A percentile compares a stretch with the other conserved stretches of the same genome.
Evolutionary conservation across 2,888 invertebrate species (phyloP).

Genomic region (Pachycephus smyrnensis): DNA sequence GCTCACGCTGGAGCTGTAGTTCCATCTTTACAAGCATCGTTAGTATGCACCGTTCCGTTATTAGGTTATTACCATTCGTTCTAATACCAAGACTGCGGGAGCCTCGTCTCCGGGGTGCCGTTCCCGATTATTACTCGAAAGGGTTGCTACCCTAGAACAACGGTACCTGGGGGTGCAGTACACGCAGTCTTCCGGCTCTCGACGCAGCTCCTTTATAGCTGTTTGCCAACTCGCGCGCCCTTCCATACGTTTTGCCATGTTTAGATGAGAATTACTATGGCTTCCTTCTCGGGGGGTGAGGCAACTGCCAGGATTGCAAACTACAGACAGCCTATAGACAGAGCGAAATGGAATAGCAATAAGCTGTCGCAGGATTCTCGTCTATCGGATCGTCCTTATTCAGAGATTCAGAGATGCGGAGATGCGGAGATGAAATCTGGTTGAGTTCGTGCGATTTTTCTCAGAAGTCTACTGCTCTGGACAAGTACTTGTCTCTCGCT

Average conservation of each 20-base stretch:
- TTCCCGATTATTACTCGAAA: slow-evolving; percentile 65
- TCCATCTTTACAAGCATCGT: slow-evolving; percentile 47
- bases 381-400: too few relatives aligned
- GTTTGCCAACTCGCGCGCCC: slow-evolving; percentile 39
- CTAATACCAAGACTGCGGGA: slow-evolving; percentile 49
- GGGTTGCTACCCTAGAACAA: slow-evolving; percentile 58
- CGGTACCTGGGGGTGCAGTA: slow-evolving; percentile 62
- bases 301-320: too few relatives aligned
- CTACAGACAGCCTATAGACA: too few relatives aligned
- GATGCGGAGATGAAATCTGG: too few relatives aligned
- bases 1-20: too few relatives aligned
- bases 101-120: slow-evolving; percentile 58
- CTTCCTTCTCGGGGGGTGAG: too few relatives aligned
- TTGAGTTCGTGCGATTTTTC: too few relatives aligned
- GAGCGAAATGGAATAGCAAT: too few relatives aligned
- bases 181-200: slow-evolving; percentile 30
- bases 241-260: slow-evolving; percentile 26
- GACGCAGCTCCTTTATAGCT: slow-evolving; percentile 42
- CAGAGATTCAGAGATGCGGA: too few relatives aligned
- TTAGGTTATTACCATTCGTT: slow-evolving; percentile 63
- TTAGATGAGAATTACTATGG: slow-evolving; percentile 14
- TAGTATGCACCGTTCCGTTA: slow-evolving; percentile 57
- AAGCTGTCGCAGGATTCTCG: too few relatives aligned
- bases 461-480: too few relatives aligned
- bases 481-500: too few relatives aligned